A percentile compares a stretch with the other conserved stretches of the same genome.
Conservation (phyloP, 2,888 invertebrate genomes). For the Ypsolopha scabrella region DNA sequence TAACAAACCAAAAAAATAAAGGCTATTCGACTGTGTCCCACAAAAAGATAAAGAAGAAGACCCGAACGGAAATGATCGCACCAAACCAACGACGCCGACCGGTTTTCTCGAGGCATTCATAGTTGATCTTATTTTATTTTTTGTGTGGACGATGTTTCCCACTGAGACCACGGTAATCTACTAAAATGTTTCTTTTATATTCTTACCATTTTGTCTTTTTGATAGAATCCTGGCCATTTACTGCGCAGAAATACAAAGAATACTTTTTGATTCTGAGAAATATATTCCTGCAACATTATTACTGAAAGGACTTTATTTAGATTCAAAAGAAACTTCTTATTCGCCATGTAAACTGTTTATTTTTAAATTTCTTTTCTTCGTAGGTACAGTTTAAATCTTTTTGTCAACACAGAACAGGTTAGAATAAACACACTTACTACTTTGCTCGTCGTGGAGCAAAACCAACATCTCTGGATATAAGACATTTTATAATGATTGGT, state of each 20-base stretch:
- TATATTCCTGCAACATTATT: too few species aligned
- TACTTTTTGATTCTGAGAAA: too few species aligned
- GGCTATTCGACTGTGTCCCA: conserved; percentile 18
- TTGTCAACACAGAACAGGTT: not conserved
- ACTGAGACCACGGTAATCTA: conserved; percentile 4
- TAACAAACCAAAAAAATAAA: too few species aligned
- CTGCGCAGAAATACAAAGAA: too few species aligned
- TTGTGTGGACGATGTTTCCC: conserved; percentile 2
- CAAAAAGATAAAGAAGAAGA: conserved; percentile 42
- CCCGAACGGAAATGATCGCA: conserved; percentile 59
- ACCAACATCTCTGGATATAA: conserved; percentile 22
- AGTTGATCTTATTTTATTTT: not conserved
- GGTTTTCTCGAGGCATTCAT: conserved; percentile 40
- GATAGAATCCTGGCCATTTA: too few species aligned
- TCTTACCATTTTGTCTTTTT: too few species aligned
- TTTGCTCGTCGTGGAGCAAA: conserved; percentile 1
- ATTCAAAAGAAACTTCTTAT: not conserved
- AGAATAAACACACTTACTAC: not conserved
- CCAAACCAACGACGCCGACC: conserved; percentile 46
- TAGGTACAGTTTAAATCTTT: not conserved
- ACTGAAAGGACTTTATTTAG: not conserved
- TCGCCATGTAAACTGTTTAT: conserved; percentile 7
- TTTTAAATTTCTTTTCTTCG: not conserved
- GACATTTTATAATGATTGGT: not conserved
- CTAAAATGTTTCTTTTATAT: not conserved